Percentiles rank a stretch among this genome's conserved stretches.
Evolutionary conservation across 92 coral and sea anemone species (phyloP).

Genomic region (Zoanthus solanderi): DNA sequence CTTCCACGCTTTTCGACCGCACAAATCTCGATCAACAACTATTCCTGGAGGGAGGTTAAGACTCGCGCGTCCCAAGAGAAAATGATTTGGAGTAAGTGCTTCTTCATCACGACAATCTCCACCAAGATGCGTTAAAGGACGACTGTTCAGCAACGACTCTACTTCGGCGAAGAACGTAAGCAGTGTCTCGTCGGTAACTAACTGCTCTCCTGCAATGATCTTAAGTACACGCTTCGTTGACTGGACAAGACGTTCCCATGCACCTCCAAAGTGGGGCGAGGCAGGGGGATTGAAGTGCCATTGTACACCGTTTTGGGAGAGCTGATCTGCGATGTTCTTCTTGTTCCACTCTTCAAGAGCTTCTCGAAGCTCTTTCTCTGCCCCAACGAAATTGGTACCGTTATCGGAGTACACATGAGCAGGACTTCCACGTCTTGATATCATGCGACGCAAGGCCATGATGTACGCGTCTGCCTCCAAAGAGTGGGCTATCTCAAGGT

Average conservation of each 20-base stretch:
- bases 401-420: slow-evolving; percentile 67
- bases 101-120: slow-evolving; percentile 46
- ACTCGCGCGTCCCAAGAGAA: slow-evolving; percentile 68
- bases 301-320: slow-evolving; percentile 63
- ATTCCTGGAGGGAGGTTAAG: slow-evolving; percentile 28
- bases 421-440: slow-evolving; percentile 71
- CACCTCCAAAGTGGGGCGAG: slow-evolving; percentile 71
- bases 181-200: slow-evolving; percentile 68
- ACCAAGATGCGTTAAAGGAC: slow-evolving; percentile 66
- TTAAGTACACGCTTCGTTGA: slow-evolving; percentile 57
- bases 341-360: slow-evolving; percentile 44
- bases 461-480: slow-evolving; percentile 52
- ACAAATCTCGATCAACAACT: background rate
- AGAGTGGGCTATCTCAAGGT: slow-evolving; percentile 56
- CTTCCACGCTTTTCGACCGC: background rate
- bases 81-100: slow-evolving; percentile 73
- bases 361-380: slow-evolving; percentile 50
- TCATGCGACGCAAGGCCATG: slow-evolving; percentile 67
- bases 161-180: slow-evolving; percentile 68
- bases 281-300: slow-evolving; percentile 78
- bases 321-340: slow-evolving; percentile 52
- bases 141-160: slow-evolving; percentile 65
- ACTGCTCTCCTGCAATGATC: slow-evolving; percentile 70
- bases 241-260: slow-evolving; percentile 55
- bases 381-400: slow-evolving; percentile 74